These are phyloP conservation scores for Tanypteryx hageni DNA, from an alignment of 2,888 invertebrate species.

Conservation along the genomic window DNA sequence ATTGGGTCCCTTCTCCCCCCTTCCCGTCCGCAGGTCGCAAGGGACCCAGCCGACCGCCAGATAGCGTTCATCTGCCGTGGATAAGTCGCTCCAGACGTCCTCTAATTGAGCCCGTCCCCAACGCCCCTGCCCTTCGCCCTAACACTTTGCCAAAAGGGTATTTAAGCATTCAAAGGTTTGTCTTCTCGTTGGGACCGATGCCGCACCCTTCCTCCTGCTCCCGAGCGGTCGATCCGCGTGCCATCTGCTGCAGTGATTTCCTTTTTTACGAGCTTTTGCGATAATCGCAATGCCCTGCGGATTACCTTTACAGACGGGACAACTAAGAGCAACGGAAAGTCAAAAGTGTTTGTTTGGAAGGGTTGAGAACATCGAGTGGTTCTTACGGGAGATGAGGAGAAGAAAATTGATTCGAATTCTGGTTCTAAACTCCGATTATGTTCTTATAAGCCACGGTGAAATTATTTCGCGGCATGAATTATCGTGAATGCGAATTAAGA, in stretches of 20 bases:
- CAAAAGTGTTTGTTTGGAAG: too few relatives aligned
- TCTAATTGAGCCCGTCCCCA: neutral
- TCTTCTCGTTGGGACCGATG: neutral
- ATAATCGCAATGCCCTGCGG: neutral
- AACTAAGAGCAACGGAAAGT: neutral
- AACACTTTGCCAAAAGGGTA: neutral
- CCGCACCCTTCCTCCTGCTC: neutral
- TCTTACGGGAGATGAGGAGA: too few relatives aligned
- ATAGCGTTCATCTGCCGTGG: neutral
- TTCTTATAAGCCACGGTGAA: too few relatives aligned
- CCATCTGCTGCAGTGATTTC: neutral
- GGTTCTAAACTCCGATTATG: too few relatives aligned
- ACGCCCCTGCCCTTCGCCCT: neutral
- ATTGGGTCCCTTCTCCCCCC: conserved; percentile 13
- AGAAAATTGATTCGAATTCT: too few relatives aligned
- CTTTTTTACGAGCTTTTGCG: neutral
- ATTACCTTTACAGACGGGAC: too few relatives aligned
- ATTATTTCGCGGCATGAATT: too few relatives aligned
- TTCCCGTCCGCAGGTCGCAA: neutral
- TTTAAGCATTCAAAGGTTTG: conserved; percentile 56
- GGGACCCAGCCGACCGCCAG: neutral
- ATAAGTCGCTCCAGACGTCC: conserved; percentile 4
- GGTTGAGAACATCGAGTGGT: too few relatives aligned
- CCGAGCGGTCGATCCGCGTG: neutral
- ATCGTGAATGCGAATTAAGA: too few relatives aligned